Base-by-base conservation (phyloP, 1,140 invertebrate species). In the Diorhabda carinulata region DNA sequence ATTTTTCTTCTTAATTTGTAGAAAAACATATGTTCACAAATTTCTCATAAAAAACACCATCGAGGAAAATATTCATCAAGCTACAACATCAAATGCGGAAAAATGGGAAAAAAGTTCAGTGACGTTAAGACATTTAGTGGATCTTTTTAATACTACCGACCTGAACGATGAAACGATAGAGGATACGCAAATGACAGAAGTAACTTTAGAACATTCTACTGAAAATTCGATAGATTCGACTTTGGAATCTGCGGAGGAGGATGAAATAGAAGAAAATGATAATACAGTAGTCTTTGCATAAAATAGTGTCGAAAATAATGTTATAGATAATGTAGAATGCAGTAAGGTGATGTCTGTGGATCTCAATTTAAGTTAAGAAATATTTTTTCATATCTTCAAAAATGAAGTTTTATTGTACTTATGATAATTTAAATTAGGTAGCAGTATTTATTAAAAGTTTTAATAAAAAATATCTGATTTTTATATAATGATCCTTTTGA, bases 21-120 rank as follows among this genome's bases (percentile, higher is more conserved):
- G 85, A 72, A 74, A 83, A 59, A 91, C 89, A 3, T 79, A 83
- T 56, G 86, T 92, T 1, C 89, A 91, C 82, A 84, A 88, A 64
- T 92, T 92, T 74, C 79, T 92, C 43, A 84, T 92, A 3, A 82
- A 83, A 66, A 82, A 84, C 44, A 91, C 90, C 3, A 89, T 93
- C 42, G 91, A 93, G 80, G 89, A 92, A 76, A 84, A 85, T 57
- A 89, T 92, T 73, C 79, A 86, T 44, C 77, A 79, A 10, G 76
- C 77, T 5, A 77, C 74, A 25, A 72, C 74, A 57, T 66, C 72
- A 7, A 73, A 78, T 61, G 69, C 74, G 3, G 65, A 72, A 4
- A 72, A 73, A n/a, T 80, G 79, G 79, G 75, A 78, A 56, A 74
- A 72, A 68, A 78, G 74, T 59, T 75, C 71, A 70, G 67, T 80